phyloP scores from a whole-genome alignment of 2,888 invertebrate genomes.

The Tortrix viridana region DNA sequence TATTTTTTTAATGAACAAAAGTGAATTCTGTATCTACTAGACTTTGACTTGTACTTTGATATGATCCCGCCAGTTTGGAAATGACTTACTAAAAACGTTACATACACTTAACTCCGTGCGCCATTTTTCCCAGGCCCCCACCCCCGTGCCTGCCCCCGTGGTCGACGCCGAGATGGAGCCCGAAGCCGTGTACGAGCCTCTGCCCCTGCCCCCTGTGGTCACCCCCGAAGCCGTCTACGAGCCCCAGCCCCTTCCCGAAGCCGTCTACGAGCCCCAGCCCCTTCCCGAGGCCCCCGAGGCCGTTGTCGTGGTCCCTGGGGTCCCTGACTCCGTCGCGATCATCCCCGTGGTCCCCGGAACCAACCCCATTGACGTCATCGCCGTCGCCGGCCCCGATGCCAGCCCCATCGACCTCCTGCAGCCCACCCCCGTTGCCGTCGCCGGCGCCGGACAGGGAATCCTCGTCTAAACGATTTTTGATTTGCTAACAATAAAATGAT shows the following conservation, averaged over 20 bases:
- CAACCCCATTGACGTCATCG: slow-evolving; percentile 41
- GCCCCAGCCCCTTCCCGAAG: slow-evolving; percentile 33
- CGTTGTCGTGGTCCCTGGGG: slow-evolving; percentile 6
- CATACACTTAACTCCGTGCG: too few species aligned
- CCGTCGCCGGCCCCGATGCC: slow-evolving; percentile 39
- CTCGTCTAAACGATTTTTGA: slow-evolving; percentile 5
- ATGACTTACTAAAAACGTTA: too few species aligned
- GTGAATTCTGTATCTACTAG: too few species aligned
- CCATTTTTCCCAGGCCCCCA: slow-evolving; percentile 1
- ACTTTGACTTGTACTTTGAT: too few species aligned
- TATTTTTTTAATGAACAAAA: too few species aligned
- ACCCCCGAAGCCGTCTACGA: slow-evolving; percentile 13
- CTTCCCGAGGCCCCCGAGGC: slow-evolving; percentile 41
- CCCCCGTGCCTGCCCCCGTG: slow-evolving; percentile 39
- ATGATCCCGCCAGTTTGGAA: too few species aligned
- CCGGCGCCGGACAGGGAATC: slow-evolving; percentile 27
- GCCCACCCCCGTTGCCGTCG: slow-evolving; percentile 40
- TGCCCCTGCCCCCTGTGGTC: slow-evolving; percentile 21
- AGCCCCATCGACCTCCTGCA: slow-evolving; percentile 43
- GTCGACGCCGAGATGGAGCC: slow-evolving; percentile 39
- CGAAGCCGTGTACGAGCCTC: slow-evolving; percentile 21
- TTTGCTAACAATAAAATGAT: not conserved
- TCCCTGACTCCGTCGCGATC: slow-evolving; percentile 46
- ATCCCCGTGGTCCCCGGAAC: slow-evolving; percentile 37
- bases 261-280: slow-evolving; percentile 17